Evolutionary conservation across 2,888 invertebrate species (phyloP).

Genomic region (Macrophya alboannulata): DNA sequence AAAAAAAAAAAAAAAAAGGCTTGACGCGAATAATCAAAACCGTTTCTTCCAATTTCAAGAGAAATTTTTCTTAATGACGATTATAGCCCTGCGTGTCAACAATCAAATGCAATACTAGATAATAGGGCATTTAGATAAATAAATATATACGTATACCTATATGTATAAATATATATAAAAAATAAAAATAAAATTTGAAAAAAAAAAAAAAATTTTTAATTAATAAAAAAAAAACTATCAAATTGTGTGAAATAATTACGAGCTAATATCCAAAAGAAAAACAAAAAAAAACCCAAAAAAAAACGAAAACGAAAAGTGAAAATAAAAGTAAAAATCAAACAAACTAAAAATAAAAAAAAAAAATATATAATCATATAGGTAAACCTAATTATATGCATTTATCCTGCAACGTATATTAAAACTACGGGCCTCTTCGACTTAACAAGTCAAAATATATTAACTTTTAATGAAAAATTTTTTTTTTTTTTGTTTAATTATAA

Average conservation of each 20-base stretch:
- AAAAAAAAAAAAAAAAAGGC: slow-evolving; percentile 53
- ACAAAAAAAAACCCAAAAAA: background rate
- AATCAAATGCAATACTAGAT: slow-evolving; percentile 64
- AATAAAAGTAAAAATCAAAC: background rate
- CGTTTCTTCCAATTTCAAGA: slow-evolving; percentile 46
- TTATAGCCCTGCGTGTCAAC: slow-evolving; percentile 62
- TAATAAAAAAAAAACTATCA: background rate
- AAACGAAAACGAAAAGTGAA: background rate
- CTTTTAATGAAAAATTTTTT: background rate
- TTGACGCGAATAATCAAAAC: slow-evolving; percentile 42
- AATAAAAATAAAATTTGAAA: background rate
- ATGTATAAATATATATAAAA: background rate
- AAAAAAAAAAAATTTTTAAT: slow-evolving; percentile 5
- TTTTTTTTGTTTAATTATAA: too few relatives aligned
- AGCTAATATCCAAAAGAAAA: background rate
- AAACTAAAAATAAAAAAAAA: background rate
- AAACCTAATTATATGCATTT: background rate
- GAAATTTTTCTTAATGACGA: slow-evolving; percentile 15
- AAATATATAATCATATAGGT: background rate
- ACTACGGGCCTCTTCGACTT: slow-evolving; percentile 2
- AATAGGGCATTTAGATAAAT: slow-evolving; percentile 47
- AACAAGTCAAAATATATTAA: slow-evolving; percentile 1
- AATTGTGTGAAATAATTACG: background rate
- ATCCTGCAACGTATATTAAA: background rate
- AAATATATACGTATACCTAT: background rate